Percentiles rank a stretch among this genome's conserved stretches.
Conservation (phyloP, 2,888 invertebrate genomes). For the Apamea crenata region DNA sequence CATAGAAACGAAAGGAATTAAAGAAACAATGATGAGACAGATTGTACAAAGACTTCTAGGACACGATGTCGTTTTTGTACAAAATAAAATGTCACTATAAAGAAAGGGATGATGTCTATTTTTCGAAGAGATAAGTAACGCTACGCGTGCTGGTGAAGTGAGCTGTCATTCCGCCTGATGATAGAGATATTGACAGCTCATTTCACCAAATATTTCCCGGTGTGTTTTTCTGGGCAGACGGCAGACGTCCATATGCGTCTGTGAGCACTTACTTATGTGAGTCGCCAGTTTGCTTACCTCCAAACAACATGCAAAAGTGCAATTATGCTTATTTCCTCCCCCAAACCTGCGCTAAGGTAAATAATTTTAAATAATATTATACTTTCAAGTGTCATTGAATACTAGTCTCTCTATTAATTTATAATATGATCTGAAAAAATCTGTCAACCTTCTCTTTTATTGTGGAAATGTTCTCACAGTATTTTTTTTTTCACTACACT, state of each 20-base stretch:
- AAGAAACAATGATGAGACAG: too few relatives aligned
- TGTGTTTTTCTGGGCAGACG: not conserved
- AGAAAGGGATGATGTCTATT: too few relatives aligned
- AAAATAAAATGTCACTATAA: too few relatives aligned
- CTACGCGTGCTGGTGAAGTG: not conserved
- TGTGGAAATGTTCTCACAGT: not conserved
- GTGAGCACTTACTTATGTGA: not conserved
- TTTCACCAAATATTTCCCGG: not conserved
- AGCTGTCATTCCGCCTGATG: not conserved
- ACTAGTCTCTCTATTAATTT: slow-evolving; percentile 66
- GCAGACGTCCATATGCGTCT: not conserved
- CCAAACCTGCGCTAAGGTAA: slow-evolving; percentile 44
- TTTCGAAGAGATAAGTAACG: too few relatives aligned
- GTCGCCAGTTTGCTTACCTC: not conserved
- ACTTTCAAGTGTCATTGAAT: slow-evolving; percentile 56
- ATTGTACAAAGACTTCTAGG: too few relatives aligned
- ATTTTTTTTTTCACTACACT: not conserved
- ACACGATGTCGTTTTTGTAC: too few relatives aligned
- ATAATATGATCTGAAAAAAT: slow-evolving; percentile 62
- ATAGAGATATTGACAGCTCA: not conserved
- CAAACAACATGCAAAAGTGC: not conserved
- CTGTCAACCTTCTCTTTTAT: slow-evolving; percentile 22
- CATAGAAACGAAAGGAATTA: too few relatives aligned
- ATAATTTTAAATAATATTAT: slow-evolving; percentile 29
- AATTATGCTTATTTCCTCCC: not conserved